Evolutionary conservation across 2,888 invertebrate genomes (phyloP).

Genomic region (Noctuana brunneofusca): DNA sequence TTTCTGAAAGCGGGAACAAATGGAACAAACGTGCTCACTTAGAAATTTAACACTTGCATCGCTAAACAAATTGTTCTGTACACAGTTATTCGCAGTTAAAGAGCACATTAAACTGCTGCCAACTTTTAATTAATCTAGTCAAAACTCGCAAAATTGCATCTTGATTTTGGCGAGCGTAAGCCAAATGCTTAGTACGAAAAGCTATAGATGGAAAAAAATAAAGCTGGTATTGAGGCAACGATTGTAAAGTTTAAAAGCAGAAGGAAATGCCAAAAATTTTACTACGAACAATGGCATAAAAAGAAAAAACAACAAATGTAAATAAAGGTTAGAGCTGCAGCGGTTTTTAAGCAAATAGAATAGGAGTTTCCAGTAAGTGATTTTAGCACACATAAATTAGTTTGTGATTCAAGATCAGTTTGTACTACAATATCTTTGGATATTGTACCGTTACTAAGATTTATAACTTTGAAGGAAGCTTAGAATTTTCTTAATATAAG

Average conservation of each 20-base stretch:
- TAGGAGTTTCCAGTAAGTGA: no score
- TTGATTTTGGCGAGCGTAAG: constrained; percentile 37
- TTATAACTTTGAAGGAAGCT: no score
- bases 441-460: no score
- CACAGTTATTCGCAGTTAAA: constrained; percentile 27
- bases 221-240: not conserved
- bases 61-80: constrained; percentile 30
- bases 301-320: not conserved
- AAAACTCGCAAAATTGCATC: constrained; percentile 44
- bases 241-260: not conserved
- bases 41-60: constrained; percentile 33
- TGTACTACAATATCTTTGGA: no score
- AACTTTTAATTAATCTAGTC: constrained; percentile 50
- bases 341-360: not conserved
- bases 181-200: constrained; percentile 17
- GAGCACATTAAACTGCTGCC: constrained; percentile 41
- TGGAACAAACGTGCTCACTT: constrained; percentile 30
- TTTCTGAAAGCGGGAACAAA: constrained; percentile 28
- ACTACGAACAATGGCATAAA: not conserved
- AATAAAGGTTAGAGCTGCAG: not conserved
- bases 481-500: no score
- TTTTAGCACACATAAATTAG: no score
- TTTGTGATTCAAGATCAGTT: no score
- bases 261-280: not conserved
- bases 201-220: constrained; percentile 1